Base-by-base conservation (phyloP, 2,888 invertebrate species). In the Elmis aenea region DNA sequence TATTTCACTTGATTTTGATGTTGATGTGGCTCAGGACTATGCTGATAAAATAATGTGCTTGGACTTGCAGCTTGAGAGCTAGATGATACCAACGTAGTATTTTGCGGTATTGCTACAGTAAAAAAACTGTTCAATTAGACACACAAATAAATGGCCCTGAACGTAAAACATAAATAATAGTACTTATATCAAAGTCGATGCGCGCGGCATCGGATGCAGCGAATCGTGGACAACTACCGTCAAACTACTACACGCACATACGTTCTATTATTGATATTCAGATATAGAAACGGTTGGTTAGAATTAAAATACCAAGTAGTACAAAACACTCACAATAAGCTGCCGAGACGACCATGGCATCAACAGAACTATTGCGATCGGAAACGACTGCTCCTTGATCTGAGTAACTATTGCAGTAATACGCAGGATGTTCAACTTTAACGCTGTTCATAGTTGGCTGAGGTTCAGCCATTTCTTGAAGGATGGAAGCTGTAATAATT, bases 391-490 rank as follows among this genome's bases (percentile, higher is more conserved):
- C 72, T 49, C 76, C 77, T 54, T 81, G 79, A 55, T 83, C 76
- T 57, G 84, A 79, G 70, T 87, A 88, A 70, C 81, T 85, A 67
- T 79, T 83, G 71, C 85, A 85, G 70, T 87, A 87, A 69, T 85
- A 86, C 55, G 81, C 76, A 23, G 85, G 79, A 67, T 83, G 85
- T 72, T 89, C 88, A 68, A 87, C 76, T 72, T 86, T 86, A 62
- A 87, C 85, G 58, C 79, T 77, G 68, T 80, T 83, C 64, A 81
- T 76, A 51, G 67, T 70, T 21, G 67, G 66, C 69, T 76, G 72
- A 66, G 83, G 80, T 55, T 83, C 83, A 46, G 81, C 85, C 49
- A 86, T 79, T 71, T 92, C 92, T 72, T 89, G 91, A 68, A 94
- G 83, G 66, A 95, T 94, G 63, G 94, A 94, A 54, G 92, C 94